A percentile compares a stretch with the other conserved stretches of the same genome.
Conservation (phyloP, 2,888 invertebrate species). For the Cheilosia impressa region DNA sequence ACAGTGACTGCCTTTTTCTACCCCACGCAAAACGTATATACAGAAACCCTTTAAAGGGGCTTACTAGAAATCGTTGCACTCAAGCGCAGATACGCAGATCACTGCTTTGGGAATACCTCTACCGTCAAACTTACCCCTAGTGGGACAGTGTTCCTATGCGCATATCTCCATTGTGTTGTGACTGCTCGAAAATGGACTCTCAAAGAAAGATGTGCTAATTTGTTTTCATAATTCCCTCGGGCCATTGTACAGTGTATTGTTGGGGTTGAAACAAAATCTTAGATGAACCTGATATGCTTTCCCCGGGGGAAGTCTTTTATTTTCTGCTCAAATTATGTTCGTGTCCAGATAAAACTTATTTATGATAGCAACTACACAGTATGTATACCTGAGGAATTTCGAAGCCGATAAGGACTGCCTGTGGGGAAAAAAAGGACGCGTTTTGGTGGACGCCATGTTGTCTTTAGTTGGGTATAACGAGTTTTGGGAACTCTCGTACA, state of each 20-base stretch:
- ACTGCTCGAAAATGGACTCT: conserved; percentile 9
- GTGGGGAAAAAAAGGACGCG: no score
- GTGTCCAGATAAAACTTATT: no score
- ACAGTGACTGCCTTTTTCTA: not conserved
- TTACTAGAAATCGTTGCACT: not conserved
- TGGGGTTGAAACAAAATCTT: conserved; percentile 36
- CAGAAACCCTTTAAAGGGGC: not conserved
- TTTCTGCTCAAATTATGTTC: no score
- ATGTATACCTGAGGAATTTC: no score
- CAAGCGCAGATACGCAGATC: conserved; percentile 7
- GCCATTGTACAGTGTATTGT: conserved; percentile 16
- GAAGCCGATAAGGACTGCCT: no score
- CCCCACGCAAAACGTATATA: not conserved
- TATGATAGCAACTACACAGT: no score
- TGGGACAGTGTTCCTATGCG: not conserved
- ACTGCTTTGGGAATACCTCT: conserved; percentile 25
- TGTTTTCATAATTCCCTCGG: conserved; percentile 47
- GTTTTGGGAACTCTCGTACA: no score
- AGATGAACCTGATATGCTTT: not conserved
- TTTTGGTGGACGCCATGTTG: no score
- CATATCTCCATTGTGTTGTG: not conserved
- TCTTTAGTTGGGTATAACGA: no score
- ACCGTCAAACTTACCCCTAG: not conserved
- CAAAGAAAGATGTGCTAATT: conserved; percentile 25
- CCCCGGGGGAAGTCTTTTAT: no score